These are phyloP conservation scores for Oncorhynchus mykiss DNA, from an alignment of 2,113 vertebrate species.

Conservation along the genomic window DNA sequence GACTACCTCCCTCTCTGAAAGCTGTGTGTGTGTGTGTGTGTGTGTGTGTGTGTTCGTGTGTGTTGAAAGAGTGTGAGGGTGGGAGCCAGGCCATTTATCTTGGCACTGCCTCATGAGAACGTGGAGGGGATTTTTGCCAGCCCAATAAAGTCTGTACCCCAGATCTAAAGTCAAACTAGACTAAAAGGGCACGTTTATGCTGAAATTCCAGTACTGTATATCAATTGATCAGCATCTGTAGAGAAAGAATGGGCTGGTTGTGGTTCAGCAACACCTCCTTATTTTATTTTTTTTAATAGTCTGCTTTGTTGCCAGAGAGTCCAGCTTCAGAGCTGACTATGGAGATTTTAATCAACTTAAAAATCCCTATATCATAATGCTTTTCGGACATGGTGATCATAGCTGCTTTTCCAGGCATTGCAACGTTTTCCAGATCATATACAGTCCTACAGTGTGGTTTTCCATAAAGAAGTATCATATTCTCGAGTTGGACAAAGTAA, in stretches of 20 bases:
- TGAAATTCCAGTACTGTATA: neutral
- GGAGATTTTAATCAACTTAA: no score
- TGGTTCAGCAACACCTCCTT: constrained; percentile 12
- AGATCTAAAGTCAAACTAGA: no score
- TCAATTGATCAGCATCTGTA: neutral
- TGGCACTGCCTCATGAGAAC: constrained; percentile 1
- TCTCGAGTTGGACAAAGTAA: no score
- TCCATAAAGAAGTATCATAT: no score
- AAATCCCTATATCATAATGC: no score
- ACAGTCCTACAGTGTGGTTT: no score
- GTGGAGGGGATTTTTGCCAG: constrained; percentile 17
- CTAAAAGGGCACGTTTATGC: neutral
- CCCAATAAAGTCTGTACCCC: neutral
- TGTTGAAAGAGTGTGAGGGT: neutral
- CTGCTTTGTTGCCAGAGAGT: neutral
- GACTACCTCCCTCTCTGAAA: constrained; percentile 5
- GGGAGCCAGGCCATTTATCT: constrained; percentile 9
- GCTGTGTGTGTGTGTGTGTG: constrained; percentile 11
- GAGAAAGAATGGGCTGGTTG: neutral
- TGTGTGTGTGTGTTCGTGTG: constrained; percentile 20
- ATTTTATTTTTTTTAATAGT: neutral
- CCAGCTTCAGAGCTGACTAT: no score
- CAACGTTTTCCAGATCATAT: no score
- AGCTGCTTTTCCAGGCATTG: no score
- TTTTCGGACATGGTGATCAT: no score